phyloP scores from a whole-genome alignment of 2,113 vertebrate genomes.

The Chaenogobius annularis region DNA sequence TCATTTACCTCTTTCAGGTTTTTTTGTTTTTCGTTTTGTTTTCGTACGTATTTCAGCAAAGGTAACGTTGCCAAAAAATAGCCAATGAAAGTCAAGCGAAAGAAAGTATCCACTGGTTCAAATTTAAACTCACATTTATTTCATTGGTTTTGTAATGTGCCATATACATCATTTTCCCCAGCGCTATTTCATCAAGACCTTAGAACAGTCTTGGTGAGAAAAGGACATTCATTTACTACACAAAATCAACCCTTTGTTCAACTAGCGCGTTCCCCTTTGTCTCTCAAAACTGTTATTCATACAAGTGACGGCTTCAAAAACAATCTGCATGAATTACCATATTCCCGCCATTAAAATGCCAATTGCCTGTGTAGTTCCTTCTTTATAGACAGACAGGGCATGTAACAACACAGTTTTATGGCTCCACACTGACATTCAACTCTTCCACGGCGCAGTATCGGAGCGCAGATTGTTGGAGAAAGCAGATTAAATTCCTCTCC shows the following conservation, averaged over 20 bases:
- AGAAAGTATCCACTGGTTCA: too few species aligned
- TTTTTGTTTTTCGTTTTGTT: too few species aligned
- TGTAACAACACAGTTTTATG: conserved; percentile 5
- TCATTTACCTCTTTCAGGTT: too few species aligned
- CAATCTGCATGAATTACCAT: conserved; percentile 12
- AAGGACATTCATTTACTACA: neutral
- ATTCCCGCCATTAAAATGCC: conserved; percentile 4
- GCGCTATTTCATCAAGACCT: too few species aligned
- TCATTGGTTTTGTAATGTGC: too few species aligned
- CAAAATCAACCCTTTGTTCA: neutral
- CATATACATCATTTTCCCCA: too few species aligned
- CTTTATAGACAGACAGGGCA: neutral
- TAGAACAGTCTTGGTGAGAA: neutral
- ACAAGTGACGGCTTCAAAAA: neutral
- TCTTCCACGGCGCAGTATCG: conserved; percentile 1
- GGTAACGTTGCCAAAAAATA: too few species aligned
- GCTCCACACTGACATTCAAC: conserved; percentile 17
- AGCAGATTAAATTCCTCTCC: conserved; percentile 16
- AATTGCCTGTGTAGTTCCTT: conserved; percentile 3
- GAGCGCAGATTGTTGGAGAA: conserved; percentile 8
- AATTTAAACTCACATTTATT: too few species aligned
- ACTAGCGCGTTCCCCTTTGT: neutral
- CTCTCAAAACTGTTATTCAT: neutral
- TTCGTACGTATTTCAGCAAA: too few species aligned
- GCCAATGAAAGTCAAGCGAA: too few species aligned